phyloP scores from a whole-genome alignment of 2,888 invertebrate genomes.

The Drosophila formosana region DNA sequence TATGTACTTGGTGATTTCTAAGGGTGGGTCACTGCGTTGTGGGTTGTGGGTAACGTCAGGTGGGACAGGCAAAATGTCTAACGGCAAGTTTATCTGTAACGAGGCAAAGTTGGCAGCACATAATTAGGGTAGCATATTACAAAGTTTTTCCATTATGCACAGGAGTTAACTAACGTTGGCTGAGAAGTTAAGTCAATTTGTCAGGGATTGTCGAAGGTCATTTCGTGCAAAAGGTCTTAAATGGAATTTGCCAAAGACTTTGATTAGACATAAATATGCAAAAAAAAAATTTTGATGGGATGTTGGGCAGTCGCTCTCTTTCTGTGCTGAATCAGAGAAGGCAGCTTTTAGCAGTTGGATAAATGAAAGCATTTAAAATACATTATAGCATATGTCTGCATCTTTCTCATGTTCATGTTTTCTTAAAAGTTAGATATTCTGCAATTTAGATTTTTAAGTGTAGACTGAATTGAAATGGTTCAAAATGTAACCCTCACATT shows the following conservation, averaged over 20 bases:
- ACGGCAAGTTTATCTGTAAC: constrained; percentile 60
- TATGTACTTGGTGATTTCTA: constrained; percentile 4
- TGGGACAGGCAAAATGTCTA: constrained; percentile 38
- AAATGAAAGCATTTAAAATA: not conserved
- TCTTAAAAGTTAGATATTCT: no score
- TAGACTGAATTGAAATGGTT: no score
- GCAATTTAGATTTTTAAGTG: no score
- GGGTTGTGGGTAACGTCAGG: constrained; percentile 19
- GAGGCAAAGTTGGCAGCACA: constrained; percentile 57
- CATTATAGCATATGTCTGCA: no score
- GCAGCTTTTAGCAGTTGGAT: not conserved
- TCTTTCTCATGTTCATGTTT: no score
- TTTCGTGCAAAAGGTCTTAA: constrained; percentile 7
- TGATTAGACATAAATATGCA: not conserved
- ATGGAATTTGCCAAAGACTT: not conserved
- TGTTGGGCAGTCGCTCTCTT: not conserved
- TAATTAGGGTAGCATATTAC: constrained; percentile 47
- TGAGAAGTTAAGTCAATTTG: constrained; percentile 45
- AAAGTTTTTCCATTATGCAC: constrained; percentile 65
- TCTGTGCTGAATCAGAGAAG: not conserved
- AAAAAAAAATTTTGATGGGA: not conserved
- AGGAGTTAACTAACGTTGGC: constrained; percentile 37
- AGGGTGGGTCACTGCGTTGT: not conserved
- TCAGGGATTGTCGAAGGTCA: constrained; percentile 39
- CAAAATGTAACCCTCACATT: no score